Evolutionary conservation across 2,797 vertebrate species (phyloP), one percentile per base, ranked within the genome.

Genomic region (Syngnathus rostellatus): DNA sequence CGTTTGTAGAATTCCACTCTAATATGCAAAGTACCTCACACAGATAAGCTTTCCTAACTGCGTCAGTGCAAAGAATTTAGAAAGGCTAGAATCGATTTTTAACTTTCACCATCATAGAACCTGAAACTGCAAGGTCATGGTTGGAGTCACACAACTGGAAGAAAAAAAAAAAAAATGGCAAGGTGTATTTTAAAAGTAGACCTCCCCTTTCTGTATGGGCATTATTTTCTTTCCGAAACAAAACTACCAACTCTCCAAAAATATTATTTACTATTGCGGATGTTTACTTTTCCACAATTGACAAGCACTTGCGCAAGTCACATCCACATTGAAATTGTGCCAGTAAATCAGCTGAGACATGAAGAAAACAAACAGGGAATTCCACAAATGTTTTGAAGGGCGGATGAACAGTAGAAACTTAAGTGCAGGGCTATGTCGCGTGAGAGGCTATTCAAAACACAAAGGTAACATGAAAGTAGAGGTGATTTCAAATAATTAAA

Each of bases 401-500:
- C 6, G n/a, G 39, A 41, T n/a, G 8, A 62, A 62, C 12, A 57
- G 11, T 8, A 38, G 31, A 21, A 61, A 41, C 39, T 61, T 6
- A 21, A 61, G 37, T 41, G 37, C 38, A 62, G 45, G 31, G 31
- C 25, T 8, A 45, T 43, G 60, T 43, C 5, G 31, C 1, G 21
- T 62, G 59, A n/a, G 39, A 43, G n/a, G 40, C 19, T 25, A 45
- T n/a, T 16, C 21, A 43, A 62, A 45, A 45, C 40, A 61, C 17
- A 62, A 45, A 63, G 21, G 11, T 1, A 9, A 31, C 21, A 45
- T 31, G 14, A 45, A 31, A 31, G 61, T 7, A 12, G 11, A 55
- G 53, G 23, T 31, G 53, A 55, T 55, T 55, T 55, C 53, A 55
- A 55, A 25, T 55, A 62, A 62, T 43, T 41, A n/a, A 43, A 63